Conservation (phyloP, 1,140 invertebrate species). For the Drosophila pachea region DNA sequence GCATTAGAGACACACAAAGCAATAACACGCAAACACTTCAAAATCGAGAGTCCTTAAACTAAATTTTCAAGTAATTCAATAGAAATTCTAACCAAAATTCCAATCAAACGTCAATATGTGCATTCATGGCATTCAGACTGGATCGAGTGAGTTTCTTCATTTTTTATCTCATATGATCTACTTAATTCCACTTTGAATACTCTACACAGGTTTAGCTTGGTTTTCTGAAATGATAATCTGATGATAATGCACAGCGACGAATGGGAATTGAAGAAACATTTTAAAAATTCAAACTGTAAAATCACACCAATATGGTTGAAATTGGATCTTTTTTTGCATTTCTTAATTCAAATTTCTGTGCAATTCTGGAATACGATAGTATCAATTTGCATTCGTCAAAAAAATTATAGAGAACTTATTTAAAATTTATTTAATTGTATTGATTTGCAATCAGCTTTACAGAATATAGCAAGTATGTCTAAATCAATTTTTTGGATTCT, state of each 20-base stretch:
- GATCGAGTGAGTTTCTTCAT: neutral
- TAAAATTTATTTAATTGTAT: constrained; percentile 4
- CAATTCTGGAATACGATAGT: constrained; percentile 7
- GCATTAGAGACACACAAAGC: constrained; percentile 16
- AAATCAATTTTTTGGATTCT: constrained; percentile 64
- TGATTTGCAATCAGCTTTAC: constrained; percentile 14
- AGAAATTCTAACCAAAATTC: constrained; percentile 21
- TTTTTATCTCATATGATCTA: constrained; percentile 6
- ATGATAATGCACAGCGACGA: constrained; percentile 19
- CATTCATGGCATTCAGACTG: constrained; percentile 2
- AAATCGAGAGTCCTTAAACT: constrained; percentile 63
- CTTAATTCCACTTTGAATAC: constrained; percentile 7
- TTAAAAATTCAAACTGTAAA: constrained; percentile 38
- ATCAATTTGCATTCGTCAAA: neutral
- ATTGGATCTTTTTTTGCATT: constrained; percentile 67
- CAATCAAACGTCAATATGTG: neutral
- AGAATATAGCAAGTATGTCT: constrained; percentile 34
- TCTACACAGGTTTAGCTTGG: constrained; percentile 44
- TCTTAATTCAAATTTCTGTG: constrained; percentile 27
- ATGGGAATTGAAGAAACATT: constrained; percentile 47
- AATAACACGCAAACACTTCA: constrained; percentile 42
- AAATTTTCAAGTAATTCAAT: constrained; percentile 46
- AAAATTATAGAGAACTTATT: constrained; percentile 17
- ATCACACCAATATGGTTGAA: constrained; percentile 70
- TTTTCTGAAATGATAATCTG: constrained; percentile 15